phyloP scores from a whole-genome alignment of 30 jellyfish, hydroid and myxozoan species.

The Mastigias papua region DNA sequence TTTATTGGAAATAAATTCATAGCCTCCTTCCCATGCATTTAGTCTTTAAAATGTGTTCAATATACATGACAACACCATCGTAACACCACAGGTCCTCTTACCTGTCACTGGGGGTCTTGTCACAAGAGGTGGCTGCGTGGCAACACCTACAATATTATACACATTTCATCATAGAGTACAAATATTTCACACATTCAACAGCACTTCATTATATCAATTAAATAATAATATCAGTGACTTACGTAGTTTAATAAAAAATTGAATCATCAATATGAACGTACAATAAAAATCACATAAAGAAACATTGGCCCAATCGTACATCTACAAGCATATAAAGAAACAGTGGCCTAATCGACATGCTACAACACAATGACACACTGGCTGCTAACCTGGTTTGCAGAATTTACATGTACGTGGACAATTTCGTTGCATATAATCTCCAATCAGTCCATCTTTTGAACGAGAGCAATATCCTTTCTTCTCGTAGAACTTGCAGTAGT shows the following conservation, averaged over 20 bases:
- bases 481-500: constrained; percentile 29
- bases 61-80: neutral
- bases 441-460: neutral
- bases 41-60: too few relatives aligned
- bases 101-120: constrained; percentile 72
- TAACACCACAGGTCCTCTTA: neutral
- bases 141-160: constrained; percentile 9
- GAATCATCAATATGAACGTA: too few relatives aligned
- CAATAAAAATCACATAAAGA: too few relatives aligned
- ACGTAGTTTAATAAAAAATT: too few relatives aligned
- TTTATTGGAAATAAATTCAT: too few relatives aligned
- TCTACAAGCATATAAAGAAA: too few relatives aligned
- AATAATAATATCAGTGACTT: too few relatives aligned
- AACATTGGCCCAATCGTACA: too few relatives aligned
- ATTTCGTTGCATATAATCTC: constrained; percentile 43
- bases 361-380: neutral
- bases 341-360: neutral
- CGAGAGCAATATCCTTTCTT: constrained; percentile 56
- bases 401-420: constrained; percentile 39
- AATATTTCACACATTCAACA: too few relatives aligned
- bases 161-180: too few relatives aligned
- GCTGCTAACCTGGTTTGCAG: constrained; percentile 35
- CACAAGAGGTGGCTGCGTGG: constrained; percentile 63
- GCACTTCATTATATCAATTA: too few relatives aligned
- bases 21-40: too few relatives aligned